phyloP scores from a whole-genome alignment of 2,113 vertebrate genomes.

The Caretta caretta region DNA sequence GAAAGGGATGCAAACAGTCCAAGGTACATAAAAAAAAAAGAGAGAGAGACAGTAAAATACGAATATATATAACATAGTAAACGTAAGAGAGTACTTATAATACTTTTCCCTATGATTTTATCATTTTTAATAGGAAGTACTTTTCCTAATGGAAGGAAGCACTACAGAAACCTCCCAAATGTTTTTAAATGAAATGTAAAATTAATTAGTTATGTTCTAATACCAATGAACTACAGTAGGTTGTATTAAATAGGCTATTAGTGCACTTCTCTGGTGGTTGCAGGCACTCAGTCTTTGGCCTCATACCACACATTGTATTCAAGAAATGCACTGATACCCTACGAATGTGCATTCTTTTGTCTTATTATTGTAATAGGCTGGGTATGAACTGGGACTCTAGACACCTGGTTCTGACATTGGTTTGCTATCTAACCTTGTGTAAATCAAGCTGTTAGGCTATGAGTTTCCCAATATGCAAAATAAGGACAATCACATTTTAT shows the following conservation, averaged over 20 bases:
- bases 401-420: neutral
- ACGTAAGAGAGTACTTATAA: neutral
- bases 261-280: neutral
- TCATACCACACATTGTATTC: fast-evolving
- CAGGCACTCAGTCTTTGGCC: neutral
- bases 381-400: neutral
- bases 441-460: neutral
- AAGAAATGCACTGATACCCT: neutral
- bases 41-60: neutral
- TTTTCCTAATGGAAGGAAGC: neutral
- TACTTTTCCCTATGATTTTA: neutral
- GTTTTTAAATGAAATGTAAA: neutral
- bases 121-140: neutral
- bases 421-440: neutral
- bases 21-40: neutral
- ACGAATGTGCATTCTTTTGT: neutral
- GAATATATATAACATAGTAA: neutral
- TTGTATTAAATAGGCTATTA: neutral
- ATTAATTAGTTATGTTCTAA: neutral
- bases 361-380: fast-evolving
- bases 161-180: neutral
- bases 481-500: constrained; percentile 30
- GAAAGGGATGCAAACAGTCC: neutral
- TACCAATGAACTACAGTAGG: neutral
- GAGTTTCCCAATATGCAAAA: constrained; percentile 14